phyloP scores from a whole-genome alignment of 2,888 invertebrate genomes.

The Brachyopa scutellaris region DNA sequence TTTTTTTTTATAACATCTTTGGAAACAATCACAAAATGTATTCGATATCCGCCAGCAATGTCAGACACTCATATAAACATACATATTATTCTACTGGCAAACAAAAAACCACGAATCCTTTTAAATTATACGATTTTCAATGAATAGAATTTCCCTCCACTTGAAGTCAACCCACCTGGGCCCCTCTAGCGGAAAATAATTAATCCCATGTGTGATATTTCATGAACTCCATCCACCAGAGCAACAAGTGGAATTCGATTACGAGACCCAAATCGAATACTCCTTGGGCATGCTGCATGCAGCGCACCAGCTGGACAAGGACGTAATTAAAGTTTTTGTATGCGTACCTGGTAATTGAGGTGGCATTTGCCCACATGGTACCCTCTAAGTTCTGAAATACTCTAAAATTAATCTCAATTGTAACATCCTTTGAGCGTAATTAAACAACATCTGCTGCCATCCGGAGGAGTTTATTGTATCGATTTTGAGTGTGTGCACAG shows the following conservation, averaged over 20 bases:
- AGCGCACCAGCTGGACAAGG: conserved; percentile 41
- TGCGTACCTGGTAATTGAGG: conserved; percentile 21
- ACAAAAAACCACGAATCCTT: too few species aligned
- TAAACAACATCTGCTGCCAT: conserved; percentile 44
- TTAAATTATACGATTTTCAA: too few species aligned
- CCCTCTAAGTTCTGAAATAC: conserved; percentile 35
- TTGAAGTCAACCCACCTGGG: conserved; percentile 28
- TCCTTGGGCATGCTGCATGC: neutral
- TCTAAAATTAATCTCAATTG: conserved; percentile 45
- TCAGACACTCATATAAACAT: too few species aligned
- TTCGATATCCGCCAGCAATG: too few species aligned
- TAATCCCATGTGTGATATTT: conserved; percentile 59
- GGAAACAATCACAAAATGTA: too few species aligned
- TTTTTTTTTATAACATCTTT: too few species aligned
- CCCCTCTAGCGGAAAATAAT: conserved; percentile 50
- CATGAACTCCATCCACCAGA: conserved; percentile 12
- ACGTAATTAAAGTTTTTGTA: conserved; percentile 48
- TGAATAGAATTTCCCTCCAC: too few species aligned
- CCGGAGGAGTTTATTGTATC: conserved; percentile 3
- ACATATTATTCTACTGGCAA: too few species aligned
- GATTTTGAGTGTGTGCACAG: neutral
- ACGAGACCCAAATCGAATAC: neutral
- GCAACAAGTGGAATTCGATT: conserved; percentile 64
- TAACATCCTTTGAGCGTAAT: conserved; percentile 59
- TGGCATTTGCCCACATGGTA: conserved; percentile 41